phyloP scores from a whole-genome alignment of 2,113 vertebrate species.

The Callocephalon fimbriatum region DNA sequence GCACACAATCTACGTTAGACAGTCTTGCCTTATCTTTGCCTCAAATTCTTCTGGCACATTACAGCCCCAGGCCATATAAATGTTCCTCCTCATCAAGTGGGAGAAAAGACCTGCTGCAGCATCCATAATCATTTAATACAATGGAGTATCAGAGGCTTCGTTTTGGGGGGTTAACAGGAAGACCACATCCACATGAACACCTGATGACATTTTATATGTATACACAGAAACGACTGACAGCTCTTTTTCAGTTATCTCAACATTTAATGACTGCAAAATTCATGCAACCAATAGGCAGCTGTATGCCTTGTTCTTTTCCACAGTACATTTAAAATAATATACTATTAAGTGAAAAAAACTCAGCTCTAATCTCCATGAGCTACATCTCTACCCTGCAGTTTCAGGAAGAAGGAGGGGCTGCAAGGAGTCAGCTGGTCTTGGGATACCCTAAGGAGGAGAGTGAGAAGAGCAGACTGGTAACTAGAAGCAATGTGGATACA shows the following conservation, averaged over 20 bases:
- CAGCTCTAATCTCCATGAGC: neutral
- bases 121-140: neutral
- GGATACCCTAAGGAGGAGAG: neutral
- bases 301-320: neutral
- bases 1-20: neutral
- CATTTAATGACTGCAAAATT: neutral
- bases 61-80: neutral
- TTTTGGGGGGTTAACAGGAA: neutral
- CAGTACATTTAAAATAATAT: neutral
- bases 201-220: neutral
- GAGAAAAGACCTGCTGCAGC: neutral
- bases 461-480: neutral
- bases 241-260: neutral
- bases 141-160: neutral
- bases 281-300: neutral
- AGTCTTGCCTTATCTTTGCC: neutral
- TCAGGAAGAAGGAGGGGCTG: neutral
- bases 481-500: neutral
- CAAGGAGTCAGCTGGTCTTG: neutral
- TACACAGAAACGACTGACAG: neutral
- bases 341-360: neutral
- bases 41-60: neutral
- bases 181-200: neutral
- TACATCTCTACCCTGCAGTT: neutral
- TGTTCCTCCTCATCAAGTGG: rapidly evolving